Evolutionary conservation across 2,113 vertebrate species (phyloP).

Genomic region (Noctilio leporinus): DNA sequence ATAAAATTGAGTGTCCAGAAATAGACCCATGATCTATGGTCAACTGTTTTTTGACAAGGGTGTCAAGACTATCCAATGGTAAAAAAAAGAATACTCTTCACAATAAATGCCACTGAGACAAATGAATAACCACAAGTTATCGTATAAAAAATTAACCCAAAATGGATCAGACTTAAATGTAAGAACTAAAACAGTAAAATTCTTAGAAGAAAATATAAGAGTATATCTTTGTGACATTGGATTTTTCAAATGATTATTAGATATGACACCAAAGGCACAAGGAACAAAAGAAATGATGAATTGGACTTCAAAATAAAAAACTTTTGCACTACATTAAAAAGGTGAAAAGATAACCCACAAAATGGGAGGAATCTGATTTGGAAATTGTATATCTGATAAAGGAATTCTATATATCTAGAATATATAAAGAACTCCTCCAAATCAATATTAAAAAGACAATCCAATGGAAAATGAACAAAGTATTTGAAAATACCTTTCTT

Average conservation of each 20-base stretch:
- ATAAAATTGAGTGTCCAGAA: background rate
- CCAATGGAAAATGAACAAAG: background rate
- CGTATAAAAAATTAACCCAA: background rate
- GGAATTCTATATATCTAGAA: background rate
- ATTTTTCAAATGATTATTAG: background rate
- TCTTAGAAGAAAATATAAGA: background rate
- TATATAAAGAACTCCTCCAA: background rate
- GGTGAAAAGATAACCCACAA: background rate
- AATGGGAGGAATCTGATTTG: background rate
- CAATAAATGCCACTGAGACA: background rate
- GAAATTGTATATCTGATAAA: background rate
- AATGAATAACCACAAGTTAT: background rate
- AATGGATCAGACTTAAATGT: background rate
- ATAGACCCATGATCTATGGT: background rate
- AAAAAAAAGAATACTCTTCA: background rate
- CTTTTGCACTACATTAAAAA: background rate
- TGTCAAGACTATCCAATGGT: background rate
- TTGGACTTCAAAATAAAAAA: background rate
- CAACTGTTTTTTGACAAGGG: background rate
- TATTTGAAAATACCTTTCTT: background rate
- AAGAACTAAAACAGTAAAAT: background rate
- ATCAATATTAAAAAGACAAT: background rate
- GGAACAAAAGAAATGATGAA: background rate
- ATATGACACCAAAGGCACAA: background rate
- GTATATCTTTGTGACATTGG: background rate